phyloP scores from a whole-genome alignment of 2,888 invertebrate species.

The Chelonus formosanus region DNA sequence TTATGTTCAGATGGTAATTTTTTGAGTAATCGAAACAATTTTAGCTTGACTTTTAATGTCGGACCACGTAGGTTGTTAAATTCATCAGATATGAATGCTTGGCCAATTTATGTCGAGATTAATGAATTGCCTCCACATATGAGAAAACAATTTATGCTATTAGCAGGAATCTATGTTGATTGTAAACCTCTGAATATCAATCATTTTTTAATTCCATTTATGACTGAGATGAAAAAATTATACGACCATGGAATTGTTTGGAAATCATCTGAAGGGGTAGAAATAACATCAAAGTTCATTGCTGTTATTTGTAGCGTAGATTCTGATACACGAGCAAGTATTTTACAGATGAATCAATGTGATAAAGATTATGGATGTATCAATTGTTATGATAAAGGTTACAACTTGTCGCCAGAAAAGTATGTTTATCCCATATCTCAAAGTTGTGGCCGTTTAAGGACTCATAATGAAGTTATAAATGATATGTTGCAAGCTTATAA shows the following conservation, averaged over 20 bases:
- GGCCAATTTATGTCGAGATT: constrained; percentile 33
- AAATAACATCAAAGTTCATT: constrained; percentile 29
- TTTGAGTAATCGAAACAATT: constrained; percentile 29
- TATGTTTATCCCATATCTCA: constrained; percentile 12
- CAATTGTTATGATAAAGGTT: constrained; percentile 22
- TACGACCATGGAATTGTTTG: constrained; percentile 30
- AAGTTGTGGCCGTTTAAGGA: background rate
- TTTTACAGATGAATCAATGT: constrained; percentile 33
- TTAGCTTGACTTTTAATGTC: constrained; percentile 26
- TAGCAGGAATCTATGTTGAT: constrained; percentile 36
- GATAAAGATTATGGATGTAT: constrained; percentile 24
- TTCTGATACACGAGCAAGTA: constrained; percentile 23
- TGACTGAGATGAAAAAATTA: constrained; percentile 24
- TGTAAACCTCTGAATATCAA: constrained; percentile 15
- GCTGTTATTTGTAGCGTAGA: constrained; percentile 22
- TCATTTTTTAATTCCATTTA: constrained; percentile 15
- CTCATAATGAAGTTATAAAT: background rate
- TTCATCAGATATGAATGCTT: constrained; percentile 31
- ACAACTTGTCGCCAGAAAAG: background rate
- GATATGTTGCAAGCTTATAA: background rate
- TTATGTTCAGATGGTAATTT: constrained; percentile 21
- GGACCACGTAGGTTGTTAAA: constrained; percentile 27
- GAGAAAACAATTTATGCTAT: constrained; percentile 29
- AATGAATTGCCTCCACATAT: constrained; percentile 36
- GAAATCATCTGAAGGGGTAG: constrained; percentile 7